A percentile compares a stretch with the other conserved stretches of the same genome.
Conservation (phyloP, 2,888 invertebrate genomes). For the Atethmia centrago region DNA sequence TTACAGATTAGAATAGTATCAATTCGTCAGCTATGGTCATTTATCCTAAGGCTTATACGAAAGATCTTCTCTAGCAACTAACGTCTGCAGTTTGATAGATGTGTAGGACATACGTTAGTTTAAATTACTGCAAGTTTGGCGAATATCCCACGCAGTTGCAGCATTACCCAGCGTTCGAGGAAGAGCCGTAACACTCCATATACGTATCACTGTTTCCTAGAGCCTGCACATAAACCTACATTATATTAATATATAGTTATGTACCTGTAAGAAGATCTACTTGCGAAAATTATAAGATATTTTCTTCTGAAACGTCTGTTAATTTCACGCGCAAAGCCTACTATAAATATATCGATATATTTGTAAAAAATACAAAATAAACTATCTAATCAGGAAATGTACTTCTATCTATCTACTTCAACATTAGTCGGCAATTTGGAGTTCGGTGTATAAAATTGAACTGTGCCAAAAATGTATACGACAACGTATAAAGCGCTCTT, state of each 20-base stretch:
- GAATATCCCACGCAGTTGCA: conserved; percentile 23
- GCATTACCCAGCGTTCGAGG: conserved; percentile 5
- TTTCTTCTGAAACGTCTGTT: neutral
- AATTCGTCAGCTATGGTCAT: neutral
- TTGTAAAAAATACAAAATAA: neutral
- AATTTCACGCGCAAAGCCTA: neutral
- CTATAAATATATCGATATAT: no score
- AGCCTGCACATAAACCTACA: conserved; percentile 16
- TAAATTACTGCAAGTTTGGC: conserved; percentile 16
- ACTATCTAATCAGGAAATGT: neutral
- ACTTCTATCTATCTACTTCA: no score
- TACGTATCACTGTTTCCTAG: conserved; percentile 22
- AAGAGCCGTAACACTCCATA: conserved; percentile 7
- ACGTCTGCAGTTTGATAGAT: conserved; percentile 3
- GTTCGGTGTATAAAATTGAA: neutral
- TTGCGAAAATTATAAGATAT: neutral
- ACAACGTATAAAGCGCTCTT: neutral
- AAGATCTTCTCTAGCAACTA: neutral
- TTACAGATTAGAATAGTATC: neutral
- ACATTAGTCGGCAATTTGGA: neutral
- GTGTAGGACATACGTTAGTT: conserved; percentile 10
- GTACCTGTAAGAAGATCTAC: neutral
- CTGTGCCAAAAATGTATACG: neutral
- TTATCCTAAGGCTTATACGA: neutral
- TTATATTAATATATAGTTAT: conserved; percentile 11